Evolutionary conservation across 1,140 invertebrate genomes (phyloP), one percentile per base, ranked within the genome.

Genomic region (Pissodes strobi): DNA sequence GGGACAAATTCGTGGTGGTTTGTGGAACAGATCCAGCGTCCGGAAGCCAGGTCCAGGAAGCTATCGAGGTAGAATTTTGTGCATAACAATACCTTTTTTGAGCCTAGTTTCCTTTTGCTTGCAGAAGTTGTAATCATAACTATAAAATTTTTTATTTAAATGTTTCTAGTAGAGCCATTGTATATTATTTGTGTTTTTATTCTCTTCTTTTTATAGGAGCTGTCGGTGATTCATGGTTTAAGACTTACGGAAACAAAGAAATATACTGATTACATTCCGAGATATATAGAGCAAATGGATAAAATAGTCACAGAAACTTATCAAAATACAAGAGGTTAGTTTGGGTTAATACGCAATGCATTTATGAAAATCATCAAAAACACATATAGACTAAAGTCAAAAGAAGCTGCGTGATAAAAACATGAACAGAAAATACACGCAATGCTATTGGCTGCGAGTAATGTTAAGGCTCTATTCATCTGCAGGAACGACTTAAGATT

Each of bases 1-100:
- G 90, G 90, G 80, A 81, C 38, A 86, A 88, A 75, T 87, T 92
- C 59, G 84, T 88, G 0, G 83, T 93, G 3, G 82, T 92, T 1
- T 86, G 88, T 2, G 86, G 86, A 0, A 84, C 86, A 0, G 83
- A 83, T 56, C 82, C 84, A 2, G 84, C 85, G 1, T 87, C 87
- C 67, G 85, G 86, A 8, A 82, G 80, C 1, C 86, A 89, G 74
- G 85, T 90, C 1, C 84, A 85, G 69, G 84, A 87, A 17, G 88
- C 88, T 21, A 86, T 91, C 30, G 86, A 86, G 82, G 89, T 90
- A 76, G 82, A 71, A 25, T n/a, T n/a, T n/a, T n/a, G n/a, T n/a
- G n/a, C n/a, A n/a, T n/a, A n/a, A n/a, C n/a, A n/a, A n/a, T n/a
- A n/a, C n/a, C n/a, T n/a, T n/a, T n/a, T n/a, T n/a, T n/a, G n/a